phyloP scores from a whole-genome alignment of 1,140 invertebrate genomes.

The Caenorhabditis brenneri region DNA sequence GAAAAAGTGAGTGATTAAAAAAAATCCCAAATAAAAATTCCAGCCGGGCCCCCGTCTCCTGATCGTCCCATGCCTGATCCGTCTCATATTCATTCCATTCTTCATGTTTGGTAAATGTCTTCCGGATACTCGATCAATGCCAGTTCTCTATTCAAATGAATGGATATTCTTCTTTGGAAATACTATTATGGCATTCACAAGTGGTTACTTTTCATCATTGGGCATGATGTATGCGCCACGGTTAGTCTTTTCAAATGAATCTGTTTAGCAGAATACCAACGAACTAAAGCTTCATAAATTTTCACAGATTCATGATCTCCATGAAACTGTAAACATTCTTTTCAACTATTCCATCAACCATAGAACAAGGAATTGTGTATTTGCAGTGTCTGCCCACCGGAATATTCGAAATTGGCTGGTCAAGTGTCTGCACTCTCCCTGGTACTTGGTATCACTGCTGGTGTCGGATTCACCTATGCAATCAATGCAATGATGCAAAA shows the following conservation, averaged over 20 bases:
- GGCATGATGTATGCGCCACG: conserved; percentile 50
- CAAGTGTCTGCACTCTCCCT: conserved; percentile 39
- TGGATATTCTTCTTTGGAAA: conserved; percentile 50
- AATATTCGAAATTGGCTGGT: conserved; percentile 29
- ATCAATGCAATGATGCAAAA: conserved; percentile 30
- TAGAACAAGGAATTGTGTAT: too few species aligned
- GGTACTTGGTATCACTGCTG: conserved; percentile 29
- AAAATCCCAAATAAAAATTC: too few species aligned
- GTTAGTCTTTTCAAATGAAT: background rate
- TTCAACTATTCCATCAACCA: too few species aligned
- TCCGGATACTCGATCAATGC: background rate
- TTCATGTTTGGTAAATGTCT: conserved; percentile 46
- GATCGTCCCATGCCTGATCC: conserved; percentile 30
- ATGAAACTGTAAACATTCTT: too few species aligned
- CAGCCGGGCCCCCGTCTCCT: conserved; percentile 41
- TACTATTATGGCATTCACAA: conserved; percentile 48
- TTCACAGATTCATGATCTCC: too few species aligned
- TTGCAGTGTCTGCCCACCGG: conserved; percentile 26
- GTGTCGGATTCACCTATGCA: conserved; percentile 40
- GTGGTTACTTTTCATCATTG: conserved; percentile 47
- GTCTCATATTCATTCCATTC: conserved; percentile 49
- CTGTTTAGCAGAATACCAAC: too few species aligned
- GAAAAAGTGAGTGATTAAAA: too few species aligned
- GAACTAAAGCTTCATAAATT: too few species aligned
- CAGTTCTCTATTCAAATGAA: conserved; percentile 19